Percentiles rank a stretch among this genome's conserved stretches.
phyloP scores from a whole-genome alignment of 2,797 vertebrate species.

The Etheostoma nigrum region DNA sequence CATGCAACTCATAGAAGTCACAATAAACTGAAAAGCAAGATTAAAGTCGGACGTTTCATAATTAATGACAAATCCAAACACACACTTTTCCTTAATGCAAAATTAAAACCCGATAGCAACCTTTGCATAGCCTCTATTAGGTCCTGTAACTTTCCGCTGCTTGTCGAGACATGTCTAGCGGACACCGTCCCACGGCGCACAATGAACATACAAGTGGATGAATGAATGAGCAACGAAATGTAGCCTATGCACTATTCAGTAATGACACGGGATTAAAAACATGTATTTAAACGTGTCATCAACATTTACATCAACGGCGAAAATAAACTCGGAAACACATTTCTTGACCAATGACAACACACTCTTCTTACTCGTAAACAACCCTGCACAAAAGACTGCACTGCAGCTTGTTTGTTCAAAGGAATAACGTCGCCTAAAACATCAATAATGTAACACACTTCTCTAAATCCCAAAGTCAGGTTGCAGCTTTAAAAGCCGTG shows the following conservation, averaged over 20 bases:
- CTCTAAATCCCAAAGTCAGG: not conserved
- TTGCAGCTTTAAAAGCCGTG: not conserved
- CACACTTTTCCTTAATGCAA: not conserved
- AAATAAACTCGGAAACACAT: not conserved
- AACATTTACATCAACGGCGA: not conserved
- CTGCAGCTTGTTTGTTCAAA: constrained; percentile 64
- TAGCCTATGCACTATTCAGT: not conserved
- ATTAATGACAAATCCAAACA: constrained; percentile 6
- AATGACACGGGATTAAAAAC: constrained; percentile 32
- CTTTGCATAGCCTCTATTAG: not conserved
- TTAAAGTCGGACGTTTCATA: not conserved
- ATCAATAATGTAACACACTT: not conserved
- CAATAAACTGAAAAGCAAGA: not conserved
- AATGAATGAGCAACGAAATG: constrained; percentile 70
- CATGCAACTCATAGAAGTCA: not conserved
- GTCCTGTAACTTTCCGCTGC: constrained; percentile 72
- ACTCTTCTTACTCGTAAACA: constrained; percentile 72
- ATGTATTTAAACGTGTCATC: not conserved
- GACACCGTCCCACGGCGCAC: constrained; percentile 57
- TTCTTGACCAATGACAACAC: constrained; percentile 14
- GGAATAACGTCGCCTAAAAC: not conserved
- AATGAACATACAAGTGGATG: constrained; percentile 26
- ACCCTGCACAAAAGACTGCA: constrained; percentile 82
- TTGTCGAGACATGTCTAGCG: constrained; percentile 74
- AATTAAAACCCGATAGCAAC: constrained; percentile 1